A percentile compares a stretch with the other conserved stretches of the same genome.
These are phyloP conservation scores for Alligator sinensis DNA, from an alignment of 2,113 vertebrate genomes.

Conservation along the genomic window DNA sequence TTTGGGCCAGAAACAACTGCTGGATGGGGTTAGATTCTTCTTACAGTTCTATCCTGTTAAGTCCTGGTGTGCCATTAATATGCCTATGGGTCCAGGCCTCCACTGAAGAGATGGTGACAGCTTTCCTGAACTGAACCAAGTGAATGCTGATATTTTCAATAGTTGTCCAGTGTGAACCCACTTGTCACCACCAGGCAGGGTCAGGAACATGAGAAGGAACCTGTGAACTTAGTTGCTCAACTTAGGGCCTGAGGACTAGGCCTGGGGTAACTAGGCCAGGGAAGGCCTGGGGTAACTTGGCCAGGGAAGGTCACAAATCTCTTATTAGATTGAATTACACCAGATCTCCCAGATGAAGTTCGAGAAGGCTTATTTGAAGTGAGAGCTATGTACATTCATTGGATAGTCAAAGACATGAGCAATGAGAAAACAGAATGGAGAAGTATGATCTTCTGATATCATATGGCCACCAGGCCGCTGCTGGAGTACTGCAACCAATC, in stretches of 20 bases:
- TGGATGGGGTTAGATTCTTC: background rate
- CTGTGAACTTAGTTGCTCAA: background rate
- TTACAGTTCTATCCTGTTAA: background rate
- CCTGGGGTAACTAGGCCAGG: background rate
- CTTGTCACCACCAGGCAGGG: background rate
- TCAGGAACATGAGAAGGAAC: background rate
- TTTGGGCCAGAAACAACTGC: background rate
- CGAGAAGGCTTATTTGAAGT: background rate
- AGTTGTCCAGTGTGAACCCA: background rate
- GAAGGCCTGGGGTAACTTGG: fast-evolving
- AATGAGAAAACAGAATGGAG: background rate
- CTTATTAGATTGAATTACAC: background rate
- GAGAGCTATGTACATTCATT: background rate
- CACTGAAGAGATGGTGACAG: background rate
- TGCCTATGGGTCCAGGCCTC: background rate
- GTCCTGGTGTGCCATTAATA: background rate
- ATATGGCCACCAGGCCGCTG: background rate
- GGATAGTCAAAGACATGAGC: background rate
- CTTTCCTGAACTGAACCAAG: background rate
- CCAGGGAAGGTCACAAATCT: background rate
- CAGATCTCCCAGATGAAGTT: background rate
- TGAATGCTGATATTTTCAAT: background rate
- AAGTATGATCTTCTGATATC: background rate
- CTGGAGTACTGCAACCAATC: no score
- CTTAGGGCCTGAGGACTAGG: background rate